Base-by-base conservation (phyloP, 2,113 vertebrate genomes). In the Chaetodon auriga region DNA sequence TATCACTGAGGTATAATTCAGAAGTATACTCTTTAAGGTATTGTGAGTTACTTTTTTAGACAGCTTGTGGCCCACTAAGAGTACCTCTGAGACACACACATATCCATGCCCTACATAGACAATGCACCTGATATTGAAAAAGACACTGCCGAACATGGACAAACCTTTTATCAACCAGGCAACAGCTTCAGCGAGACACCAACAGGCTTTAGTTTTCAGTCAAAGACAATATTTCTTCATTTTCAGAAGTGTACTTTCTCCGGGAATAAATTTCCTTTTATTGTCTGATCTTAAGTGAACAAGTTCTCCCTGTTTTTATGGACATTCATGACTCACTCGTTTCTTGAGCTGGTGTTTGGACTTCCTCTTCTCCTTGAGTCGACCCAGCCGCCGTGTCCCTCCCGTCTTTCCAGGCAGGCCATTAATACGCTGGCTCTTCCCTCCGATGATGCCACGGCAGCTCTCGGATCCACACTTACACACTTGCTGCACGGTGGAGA, bases 341-440 rank as follows among this genome's bases (percentile, higher is more conserved):
- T 99, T 99, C 91, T 99, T 99, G 41, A 99, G 96, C 80, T 98
- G 97, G 94, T 99, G 98, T 91, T 99, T 99, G 10, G 98, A 99
- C 90, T 99, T 99, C 85, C 98, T 96, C 63, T 99, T 99, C 94
- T 99, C 98, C 90, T 99, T 99, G 0, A 97, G 96, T 49, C 97
- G 87, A 1, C 97, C 97, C 2, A 96, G 94, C 25, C 97, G 95
- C 30, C 96, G 95, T 74, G 97, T 94, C 35, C 96, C 95, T 36
- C 94, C 92, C 14, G 75, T 92, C 88, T 97, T 98, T 82, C 86
- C 94, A 14, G 95, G 91, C 64, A 98, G 94, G 7, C 97, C 98
- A 12, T 99, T 99, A 91, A 99, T 89, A 1, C 98, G 96, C 72
- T 99, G 98, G 82, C 98, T 99, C 90, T 97, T 99, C 21, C 98